A percentile compares a stretch with the other conserved stretches of the same genome.
Evolutionary conservation across 2,113 vertebrate genomes (phyloP).

Genomic region (Nettapus auritus): DNA sequence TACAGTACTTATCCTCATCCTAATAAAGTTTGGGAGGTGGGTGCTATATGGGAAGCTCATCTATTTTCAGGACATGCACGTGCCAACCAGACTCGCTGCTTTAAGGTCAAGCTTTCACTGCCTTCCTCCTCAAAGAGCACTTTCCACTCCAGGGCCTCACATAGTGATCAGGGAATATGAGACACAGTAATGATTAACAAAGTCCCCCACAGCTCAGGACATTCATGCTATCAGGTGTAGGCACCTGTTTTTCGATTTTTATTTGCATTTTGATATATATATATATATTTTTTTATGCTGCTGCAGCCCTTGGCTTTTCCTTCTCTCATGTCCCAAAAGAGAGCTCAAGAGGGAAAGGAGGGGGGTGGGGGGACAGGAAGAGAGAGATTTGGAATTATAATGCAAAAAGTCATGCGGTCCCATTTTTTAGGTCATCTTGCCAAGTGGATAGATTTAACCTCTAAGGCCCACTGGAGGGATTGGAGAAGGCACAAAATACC

Average conservation of each 20-base stretch:
- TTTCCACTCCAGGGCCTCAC: neutral
- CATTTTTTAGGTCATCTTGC: neutral
- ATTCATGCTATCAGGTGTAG: neutral
- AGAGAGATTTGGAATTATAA: neutral
- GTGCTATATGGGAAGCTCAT: accelerated
- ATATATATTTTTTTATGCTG: neutral
- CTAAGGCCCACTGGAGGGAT: neutral
- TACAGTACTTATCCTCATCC: neutral
- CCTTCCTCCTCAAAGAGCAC: neutral
- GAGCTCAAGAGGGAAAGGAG: neutral
- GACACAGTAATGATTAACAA: neutral
- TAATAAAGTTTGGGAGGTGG: neutral
- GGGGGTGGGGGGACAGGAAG: neutral
- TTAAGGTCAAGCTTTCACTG: neutral
- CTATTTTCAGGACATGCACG: neutral
- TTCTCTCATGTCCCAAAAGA: neutral
- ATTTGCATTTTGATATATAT: no score
- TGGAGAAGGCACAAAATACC: neutral
- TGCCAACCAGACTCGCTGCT: neutral
- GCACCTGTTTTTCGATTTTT: neutral
- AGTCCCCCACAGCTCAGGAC: neutral
- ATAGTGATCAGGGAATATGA: neutral
- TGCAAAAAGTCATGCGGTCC: neutral
- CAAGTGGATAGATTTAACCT: neutral
- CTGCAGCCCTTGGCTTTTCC: neutral